Evolutionary conservation across 2,888 invertebrate genomes (phyloP).

Genomic region (Stomorhina lunata): DNA sequence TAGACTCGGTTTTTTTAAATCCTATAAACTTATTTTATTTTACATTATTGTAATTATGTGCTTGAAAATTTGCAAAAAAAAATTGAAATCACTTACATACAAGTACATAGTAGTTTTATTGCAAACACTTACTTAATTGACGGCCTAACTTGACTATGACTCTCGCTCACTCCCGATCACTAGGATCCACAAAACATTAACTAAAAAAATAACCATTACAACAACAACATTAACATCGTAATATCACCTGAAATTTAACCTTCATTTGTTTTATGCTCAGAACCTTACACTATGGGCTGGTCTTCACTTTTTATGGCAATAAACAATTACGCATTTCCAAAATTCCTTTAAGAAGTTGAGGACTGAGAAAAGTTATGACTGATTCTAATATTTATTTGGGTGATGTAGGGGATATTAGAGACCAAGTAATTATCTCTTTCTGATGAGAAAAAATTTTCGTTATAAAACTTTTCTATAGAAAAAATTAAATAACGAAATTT

Average conservation of each 20-base stretch:
- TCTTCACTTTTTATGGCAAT: neutral
- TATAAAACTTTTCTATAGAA: too few species aligned
- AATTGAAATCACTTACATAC: too few species aligned
- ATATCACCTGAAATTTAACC: conserved; percentile 62
- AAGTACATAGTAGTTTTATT: conserved; percentile 31
- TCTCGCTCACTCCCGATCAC: conserved; percentile 15
- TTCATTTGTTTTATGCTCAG: conserved; percentile 62
- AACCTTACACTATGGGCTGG: conserved; percentile 34
- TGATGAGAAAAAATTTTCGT: too few species aligned
- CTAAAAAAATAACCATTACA: conserved; percentile 36
- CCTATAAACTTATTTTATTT: conserved; percentile 29
- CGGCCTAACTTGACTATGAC: conserved; percentile 3
- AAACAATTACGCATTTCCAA: too few species aligned
- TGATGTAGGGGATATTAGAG: too few species aligned
- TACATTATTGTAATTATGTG: conserved; percentile 26
- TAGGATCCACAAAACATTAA: conserved; percentile 54
- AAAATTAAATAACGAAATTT: too few species aligned
- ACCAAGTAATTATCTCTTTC: too few species aligned
- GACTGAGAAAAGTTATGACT: too few species aligned
- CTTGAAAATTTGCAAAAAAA: conserved; percentile 14
- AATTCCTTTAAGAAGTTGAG: too few species aligned
- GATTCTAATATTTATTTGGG: too few species aligned
- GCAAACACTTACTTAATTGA: conserved; percentile 28
- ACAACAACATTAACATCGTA: conserved; percentile 6
- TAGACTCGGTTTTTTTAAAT: conserved; percentile 70